Percentiles rank a stretch among this genome's conserved stretches.
Evolutionary conservation across 2,113 vertebrate genomes (phyloP).

Genomic region (Ardeotis arabs): DNA sequence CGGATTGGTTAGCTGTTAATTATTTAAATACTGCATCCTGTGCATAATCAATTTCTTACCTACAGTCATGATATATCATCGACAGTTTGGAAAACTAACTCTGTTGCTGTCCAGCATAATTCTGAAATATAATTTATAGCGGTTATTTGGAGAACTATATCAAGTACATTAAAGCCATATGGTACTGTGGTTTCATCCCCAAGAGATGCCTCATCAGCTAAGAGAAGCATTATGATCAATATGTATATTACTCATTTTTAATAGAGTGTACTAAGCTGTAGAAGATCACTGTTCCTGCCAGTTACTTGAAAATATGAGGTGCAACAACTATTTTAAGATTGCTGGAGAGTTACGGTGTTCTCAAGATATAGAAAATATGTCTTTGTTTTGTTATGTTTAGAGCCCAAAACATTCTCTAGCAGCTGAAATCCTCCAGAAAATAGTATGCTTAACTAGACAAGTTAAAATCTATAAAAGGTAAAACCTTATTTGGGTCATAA

Average conservation of each 20-base stretch:
- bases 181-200: slow-evolving; percentile 53
- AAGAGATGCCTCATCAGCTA: slow-evolving; percentile 62
- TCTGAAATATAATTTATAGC: slow-evolving; percentile 63
- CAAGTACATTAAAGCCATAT: slow-evolving; percentile 63
- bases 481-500: background rate
- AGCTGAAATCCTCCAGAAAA: slow-evolving; percentile 21
- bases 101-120: slow-evolving; percentile 34
- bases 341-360: slow-evolving; percentile 41
- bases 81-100: slow-evolving; percentile 34
- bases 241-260: slow-evolving; percentile 59
- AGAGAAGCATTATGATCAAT: slow-evolving; percentile 58
- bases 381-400: slow-evolving; percentile 44
- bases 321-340: slow-evolving; percentile 64
- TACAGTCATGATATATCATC: slow-evolving; percentile 15
- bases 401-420: slow-evolving; percentile 10
- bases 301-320: slow-evolving; percentile 61
- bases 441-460: background rate
- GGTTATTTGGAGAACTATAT: slow-evolving; percentile 59
- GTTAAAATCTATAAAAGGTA: slow-evolving; percentile 35
- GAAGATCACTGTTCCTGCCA: slow-evolving; percentile 59
- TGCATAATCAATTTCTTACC: slow-evolving; percentile 38
- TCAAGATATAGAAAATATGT: slow-evolving; percentile 45
- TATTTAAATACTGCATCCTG: slow-evolving; percentile 17
- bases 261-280: slow-evolving; percentile 53
- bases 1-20: background rate